Conservation (phyloP, 2,113 vertebrate genomes). For the Amazona vittata region DNA sequence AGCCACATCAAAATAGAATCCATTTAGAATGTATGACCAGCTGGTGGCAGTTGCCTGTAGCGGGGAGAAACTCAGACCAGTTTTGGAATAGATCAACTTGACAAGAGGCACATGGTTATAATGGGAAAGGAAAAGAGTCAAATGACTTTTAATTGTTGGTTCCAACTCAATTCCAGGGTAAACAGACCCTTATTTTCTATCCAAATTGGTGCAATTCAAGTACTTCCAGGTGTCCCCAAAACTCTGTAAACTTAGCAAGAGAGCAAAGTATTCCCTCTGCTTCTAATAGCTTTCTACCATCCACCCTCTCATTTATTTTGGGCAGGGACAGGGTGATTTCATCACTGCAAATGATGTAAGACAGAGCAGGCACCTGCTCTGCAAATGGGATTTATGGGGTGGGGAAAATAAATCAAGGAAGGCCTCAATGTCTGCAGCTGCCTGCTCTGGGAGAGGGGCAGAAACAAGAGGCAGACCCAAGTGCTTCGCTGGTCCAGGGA, state of each 20-base stretch:
- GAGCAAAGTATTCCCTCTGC: not conserved
- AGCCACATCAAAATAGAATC: not conserved
- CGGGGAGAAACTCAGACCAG: not conserved
- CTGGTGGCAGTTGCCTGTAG: not conserved
- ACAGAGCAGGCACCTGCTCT: not conserved
- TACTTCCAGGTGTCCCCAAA: not conserved
- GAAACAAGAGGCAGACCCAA: not conserved
- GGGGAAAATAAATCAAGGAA: rapidly evolving
- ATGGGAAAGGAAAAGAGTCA: not conserved
- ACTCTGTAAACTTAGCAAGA: not conserved
- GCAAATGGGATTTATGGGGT: not conserved
- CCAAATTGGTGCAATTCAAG: not conserved
- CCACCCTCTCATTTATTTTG: not conserved
- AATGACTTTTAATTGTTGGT: conserved; percentile 14
- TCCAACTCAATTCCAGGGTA: not conserved
- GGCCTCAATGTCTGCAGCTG: not conserved
- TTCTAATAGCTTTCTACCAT: not conserved
- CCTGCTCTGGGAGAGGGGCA: not conserved
- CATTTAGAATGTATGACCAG: not conserved
- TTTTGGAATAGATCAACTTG: conserved; percentile 3
- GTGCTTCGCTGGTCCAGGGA: not conserved
- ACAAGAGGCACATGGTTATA: not conserved
- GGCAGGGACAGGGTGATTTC: not conserved
- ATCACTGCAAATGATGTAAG: not conserved
- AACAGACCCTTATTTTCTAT: not conserved